Evolutionary conservation across 2,113 vertebrate species (phyloP), one percentile per base, ranked within the genome.

Genomic region (Ameiurus melas): DNA sequence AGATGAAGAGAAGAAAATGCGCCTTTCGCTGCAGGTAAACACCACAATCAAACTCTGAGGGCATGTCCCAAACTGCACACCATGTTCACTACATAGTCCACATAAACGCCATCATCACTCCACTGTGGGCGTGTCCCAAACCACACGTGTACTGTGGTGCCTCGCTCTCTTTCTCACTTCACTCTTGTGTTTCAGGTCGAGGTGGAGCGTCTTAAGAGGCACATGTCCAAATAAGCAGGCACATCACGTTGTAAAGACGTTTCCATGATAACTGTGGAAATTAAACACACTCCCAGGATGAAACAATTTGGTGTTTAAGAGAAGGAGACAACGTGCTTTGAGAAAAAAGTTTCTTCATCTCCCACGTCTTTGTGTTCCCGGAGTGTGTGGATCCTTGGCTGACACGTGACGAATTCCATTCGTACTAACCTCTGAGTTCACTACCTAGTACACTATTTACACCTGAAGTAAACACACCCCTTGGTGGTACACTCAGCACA

Each of bases 1-100:
- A 81, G 98, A 99, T 92, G 98, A 99, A 92, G 98, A 99, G 91
- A 99, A 99, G 94, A 98, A 96, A 94, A 97, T 98, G 89, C 97
- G 98, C 68, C 95, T 99, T 92, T 96, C 97, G 86, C 92, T 99
- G 91, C 97, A 99, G 97, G 98, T 99, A 87, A 64, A 70, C 55
- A 27, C 10, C 2, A 14, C 14, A 14, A 1, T 30, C 71, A 33
- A n/a, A 33, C 16, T 53, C n/a, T 22, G 64, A 16, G 64, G n/a
- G 4, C 10, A 0, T 36, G 64, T 55, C 19, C 17, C n/a, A 71
- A 66, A 66, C 27, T 25, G 33, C 33, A 43, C 36, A 13, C 33
- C 70, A 12, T 64, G 30, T 71, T 57, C 70, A 53, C 47, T 51
- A 17, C 51, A n/a, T 14, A 68, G 12, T n/a, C 14, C 60, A 66